Base-by-base conservation (phyloP, 2,797 vertebrate genomes). In the Pangasius macronema region DNA sequence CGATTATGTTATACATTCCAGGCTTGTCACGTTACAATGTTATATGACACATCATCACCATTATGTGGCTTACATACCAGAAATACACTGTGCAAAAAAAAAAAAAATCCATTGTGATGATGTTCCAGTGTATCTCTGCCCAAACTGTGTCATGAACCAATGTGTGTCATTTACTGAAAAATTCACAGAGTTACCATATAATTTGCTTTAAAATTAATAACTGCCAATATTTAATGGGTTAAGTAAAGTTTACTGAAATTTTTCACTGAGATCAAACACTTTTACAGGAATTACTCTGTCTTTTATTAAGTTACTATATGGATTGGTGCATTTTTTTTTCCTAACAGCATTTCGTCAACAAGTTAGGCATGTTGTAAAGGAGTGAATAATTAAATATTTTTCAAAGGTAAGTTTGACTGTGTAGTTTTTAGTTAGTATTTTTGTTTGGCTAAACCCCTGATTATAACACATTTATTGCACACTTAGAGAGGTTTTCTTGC, bases 321-420 rank as follows among this genome's bases (percentile, higher is more conserved):
- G 53, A 53, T 59, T 85, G 42, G 30, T 63, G 9, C 36, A 14
- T 42, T 57, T 61, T 36, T 55, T 51, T 33, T 53, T 33, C 46
- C 39, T 63, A 1, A 85, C 24, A 82, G 57, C 30, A 73, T 65
- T 82, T 30, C n/a, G 20, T 65, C 39, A 84, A 36, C 73, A 80
- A 18, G 2, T 81, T 65, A 85, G 30, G 33, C 24, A 80, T 72
- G 8, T 51, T 63, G 42, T 42, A 63, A 24, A 22, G 51, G 33
- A 76, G 2, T 24, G n/a, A 20, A 67, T 68, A 67, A 10, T 84
- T 59, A 33, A 36, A 8, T 22, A 46, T 46, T 63, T 14, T 55
- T 27, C n/a, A 81, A 61, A 83, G 87, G 87, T 88, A 82, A 88
- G 87, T 85, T 76, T 70, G 73, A 82, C 59, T 59, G 57, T 68